Evolutionary conservation across 2,113 vertebrate species (phyloP).

Genomic region (Poeciliopsis retropinna): DNA sequence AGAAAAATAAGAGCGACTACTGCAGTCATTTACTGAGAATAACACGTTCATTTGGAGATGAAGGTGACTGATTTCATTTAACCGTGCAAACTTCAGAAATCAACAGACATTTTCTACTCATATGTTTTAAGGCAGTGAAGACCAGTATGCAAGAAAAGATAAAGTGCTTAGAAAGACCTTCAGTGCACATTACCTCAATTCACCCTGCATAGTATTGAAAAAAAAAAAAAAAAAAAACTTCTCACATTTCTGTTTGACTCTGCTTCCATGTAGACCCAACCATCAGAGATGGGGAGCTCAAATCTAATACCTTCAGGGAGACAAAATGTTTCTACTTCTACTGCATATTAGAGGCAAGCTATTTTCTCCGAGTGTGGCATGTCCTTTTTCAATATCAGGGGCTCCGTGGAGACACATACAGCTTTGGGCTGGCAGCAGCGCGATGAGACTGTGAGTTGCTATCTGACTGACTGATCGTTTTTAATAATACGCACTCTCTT

Average conservation of each 20-base stretch:
- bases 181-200: neutral
- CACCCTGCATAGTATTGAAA: slow-evolving; percentile 4
- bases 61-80: neutral
- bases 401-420: slow-evolving; percentile 46
- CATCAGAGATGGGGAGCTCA: slow-evolving; percentile 21
- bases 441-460: slow-evolving; percentile 37
- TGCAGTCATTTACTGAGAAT: neutral
- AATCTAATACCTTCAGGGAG: slow-evolving; percentile 26
- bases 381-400: slow-evolving; percentile 55
- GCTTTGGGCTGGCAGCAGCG: slow-evolving; percentile 55
- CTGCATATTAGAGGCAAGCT: slow-evolving; percentile 41
- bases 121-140: neutral
- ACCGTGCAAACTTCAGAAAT: neutral
- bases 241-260: slow-evolving; percentile 24
- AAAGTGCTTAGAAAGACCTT: neutral
- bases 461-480: slow-evolving; percentile 71
- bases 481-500: slow-evolving; percentile 57
- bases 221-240: neutral
- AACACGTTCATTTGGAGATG: neutral
- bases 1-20: neutral
- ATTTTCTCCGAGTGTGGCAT: slow-evolving; percentile 50
- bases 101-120: neutral
- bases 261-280: slow-evolving; percentile 33
- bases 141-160: neutral
- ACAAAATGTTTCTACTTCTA: slow-evolving; percentile 27